phyloP scores from a whole-genome alignment of 2,888 invertebrate genomes.

The Noctuana brunneofusca region DNA sequence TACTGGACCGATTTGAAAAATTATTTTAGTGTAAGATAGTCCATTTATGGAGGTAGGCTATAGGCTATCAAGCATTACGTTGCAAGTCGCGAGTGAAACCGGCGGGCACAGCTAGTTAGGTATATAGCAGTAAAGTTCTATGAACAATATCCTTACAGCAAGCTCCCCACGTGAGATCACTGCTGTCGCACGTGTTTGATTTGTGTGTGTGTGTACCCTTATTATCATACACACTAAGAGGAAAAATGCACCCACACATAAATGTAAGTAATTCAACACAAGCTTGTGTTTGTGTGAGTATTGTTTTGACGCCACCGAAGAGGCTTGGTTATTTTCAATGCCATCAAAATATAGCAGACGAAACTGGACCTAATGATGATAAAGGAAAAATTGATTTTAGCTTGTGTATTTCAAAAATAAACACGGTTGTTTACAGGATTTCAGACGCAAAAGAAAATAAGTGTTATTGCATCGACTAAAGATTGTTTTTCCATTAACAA shows the following conservation, averaged over 20 bases:
- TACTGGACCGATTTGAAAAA: too few relatives aligned
- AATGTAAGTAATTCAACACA: neutral
- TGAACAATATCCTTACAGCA: neutral
- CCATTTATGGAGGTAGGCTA: too few relatives aligned
- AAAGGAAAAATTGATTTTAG: neutral
- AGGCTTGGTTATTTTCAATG: conserved; percentile 30
- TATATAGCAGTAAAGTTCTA: neutral
- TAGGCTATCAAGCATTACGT: too few relatives aligned
- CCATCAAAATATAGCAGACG: neutral
- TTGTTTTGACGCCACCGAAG: conserved; percentile 44
- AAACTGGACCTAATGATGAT: neutral
- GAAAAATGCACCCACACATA: neutral
- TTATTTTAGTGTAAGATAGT: too few relatives aligned
- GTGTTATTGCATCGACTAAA: conserved; percentile 3
- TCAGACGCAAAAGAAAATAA: neutral
- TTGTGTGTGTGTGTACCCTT: too few relatives aligned
- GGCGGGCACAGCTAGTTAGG: too few relatives aligned
- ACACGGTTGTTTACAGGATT: conserved; percentile 12
- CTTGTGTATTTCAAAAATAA: neutral
- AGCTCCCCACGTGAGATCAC: too few relatives aligned
- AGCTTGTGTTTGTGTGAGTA: conserved; percentile 36
- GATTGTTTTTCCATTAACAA: neutral
- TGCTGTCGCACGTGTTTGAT: too few relatives aligned
- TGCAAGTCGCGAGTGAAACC: too few relatives aligned
- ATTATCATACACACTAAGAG: neutral